Conservation (phyloP, 2,113 vertebrate species). For the Phalacrocorax pelagicus region DNA sequence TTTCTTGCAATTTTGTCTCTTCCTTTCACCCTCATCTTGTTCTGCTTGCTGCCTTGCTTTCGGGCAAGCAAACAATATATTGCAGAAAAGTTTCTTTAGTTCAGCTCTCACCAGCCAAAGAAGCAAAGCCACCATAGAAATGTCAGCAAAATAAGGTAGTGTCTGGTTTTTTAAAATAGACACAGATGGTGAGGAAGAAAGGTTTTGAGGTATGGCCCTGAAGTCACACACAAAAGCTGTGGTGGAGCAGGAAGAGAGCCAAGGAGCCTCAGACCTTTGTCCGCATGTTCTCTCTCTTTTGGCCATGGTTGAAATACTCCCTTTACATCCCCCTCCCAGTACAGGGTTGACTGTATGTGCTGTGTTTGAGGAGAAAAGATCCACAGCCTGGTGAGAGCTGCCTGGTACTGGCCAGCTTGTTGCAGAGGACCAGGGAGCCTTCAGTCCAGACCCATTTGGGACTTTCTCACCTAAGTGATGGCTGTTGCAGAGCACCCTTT, state of each 20-base stretch:
- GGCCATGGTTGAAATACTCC: not conserved
- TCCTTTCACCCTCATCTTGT: not conserved
- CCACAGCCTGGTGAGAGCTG: not conserved
- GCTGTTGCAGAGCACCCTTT: not conserved
- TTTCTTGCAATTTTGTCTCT: not conserved
- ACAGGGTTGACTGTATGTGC: not conserved
- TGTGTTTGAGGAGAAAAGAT: not conserved
- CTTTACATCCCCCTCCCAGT: not conserved
- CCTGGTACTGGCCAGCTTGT: not conserved
- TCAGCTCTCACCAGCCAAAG: not conserved
- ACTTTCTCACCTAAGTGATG: not conserved
- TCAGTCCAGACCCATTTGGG: not conserved
- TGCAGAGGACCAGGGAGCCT: not conserved
- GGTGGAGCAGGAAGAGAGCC: not conserved
- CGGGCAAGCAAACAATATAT: not conserved
- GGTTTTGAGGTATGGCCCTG: not conserved
- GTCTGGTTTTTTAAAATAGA: not conserved
- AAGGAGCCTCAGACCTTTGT: not conserved
- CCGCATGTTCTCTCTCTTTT: not conserved
- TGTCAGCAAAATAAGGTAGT: not conserved
- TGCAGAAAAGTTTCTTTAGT: not conserved
- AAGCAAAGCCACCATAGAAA: not conserved
- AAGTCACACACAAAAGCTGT: not conserved
- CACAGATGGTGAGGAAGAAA: not conserved
- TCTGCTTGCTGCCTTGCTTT: not conserved